phyloP scores from a whole-genome alignment of 2,888 invertebrate genomes.

The Lepas anatifera region DNA sequence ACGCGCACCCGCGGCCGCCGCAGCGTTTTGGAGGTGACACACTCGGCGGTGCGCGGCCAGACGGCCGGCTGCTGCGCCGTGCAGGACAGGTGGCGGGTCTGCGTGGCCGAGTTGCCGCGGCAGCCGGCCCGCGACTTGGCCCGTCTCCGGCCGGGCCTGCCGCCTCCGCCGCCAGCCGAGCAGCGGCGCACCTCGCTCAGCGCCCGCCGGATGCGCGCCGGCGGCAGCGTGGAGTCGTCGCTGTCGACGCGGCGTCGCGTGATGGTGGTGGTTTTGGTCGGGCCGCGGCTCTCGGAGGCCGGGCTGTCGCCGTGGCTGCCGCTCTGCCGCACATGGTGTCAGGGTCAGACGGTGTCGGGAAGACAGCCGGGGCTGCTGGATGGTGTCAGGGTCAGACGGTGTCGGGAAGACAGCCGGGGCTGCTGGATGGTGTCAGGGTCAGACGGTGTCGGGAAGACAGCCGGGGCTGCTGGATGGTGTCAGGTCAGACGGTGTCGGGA shows the following conservation, averaged over 20 bases:
- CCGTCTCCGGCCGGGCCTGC: neutral
- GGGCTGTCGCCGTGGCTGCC: neutral
- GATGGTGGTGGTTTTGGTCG: neutral
- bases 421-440: too few species aligned
- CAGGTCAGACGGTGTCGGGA: neutral
- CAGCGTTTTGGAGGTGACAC: neutral
- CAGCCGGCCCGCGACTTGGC: neutral
- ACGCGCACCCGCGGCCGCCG: neutral
- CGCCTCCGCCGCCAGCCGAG: neutral
- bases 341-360: too few species aligned
- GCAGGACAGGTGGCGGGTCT: neutral
- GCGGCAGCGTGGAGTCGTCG: slow-evolving; percentile 3
- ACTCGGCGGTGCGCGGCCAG: neutral
- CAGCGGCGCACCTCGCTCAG: neutral
- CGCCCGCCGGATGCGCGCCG: neutral
- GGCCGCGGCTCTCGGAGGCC: neutral
- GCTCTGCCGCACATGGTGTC: too few species aligned
- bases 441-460: too few species aligned
- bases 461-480: too few species aligned
- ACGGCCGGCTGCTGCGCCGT: neutral
- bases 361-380: too few species aligned
- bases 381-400: too few species aligned
- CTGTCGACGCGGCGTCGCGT: neutral
- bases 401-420: too few species aligned
- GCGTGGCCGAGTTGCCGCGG: neutral